phyloP scores from a whole-genome alignment of 1,140 invertebrate species.

The Magallana gigas region DNA sequence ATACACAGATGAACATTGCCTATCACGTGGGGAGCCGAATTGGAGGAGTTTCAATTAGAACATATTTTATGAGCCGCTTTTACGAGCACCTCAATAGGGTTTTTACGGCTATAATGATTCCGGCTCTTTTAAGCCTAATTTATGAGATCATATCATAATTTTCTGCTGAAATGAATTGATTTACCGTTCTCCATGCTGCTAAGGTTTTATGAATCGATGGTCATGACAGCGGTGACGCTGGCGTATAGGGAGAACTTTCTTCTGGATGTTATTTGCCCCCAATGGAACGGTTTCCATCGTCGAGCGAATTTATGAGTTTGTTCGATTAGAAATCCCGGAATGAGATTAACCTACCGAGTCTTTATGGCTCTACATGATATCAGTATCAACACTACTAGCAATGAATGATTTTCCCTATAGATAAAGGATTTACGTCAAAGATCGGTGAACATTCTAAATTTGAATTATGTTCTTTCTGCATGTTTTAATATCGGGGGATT shows the following conservation, averaged over 20 bases:
- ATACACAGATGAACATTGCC: conserved; percentile 3
- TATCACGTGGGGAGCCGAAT: conserved; percentile 18
- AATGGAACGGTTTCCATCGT: background rate
- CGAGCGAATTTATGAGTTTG: conserved; percentile 7
- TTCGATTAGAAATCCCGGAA: conserved; percentile 30
- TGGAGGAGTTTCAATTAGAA: conserved; percentile 29
- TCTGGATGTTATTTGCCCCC: conserved; percentile 2
- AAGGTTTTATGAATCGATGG: conserved; percentile 16
- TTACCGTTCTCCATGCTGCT: conserved; percentile 15
- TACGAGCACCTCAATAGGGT: conserved; percentile 11
- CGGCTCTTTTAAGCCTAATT: conserved; percentile 24
- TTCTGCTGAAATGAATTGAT: conserved; percentile 35
- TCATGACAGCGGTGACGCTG: background rate
- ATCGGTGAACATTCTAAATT: background rate
- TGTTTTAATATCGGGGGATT: background rate
- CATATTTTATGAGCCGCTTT: conserved; percentile 29
- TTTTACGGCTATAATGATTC: conserved; percentile 24
- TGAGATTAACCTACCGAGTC: background rate
- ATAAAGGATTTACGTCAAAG: background rate
- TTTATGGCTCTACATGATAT: conserved; percentile 28
- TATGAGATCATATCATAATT: conserved; percentile 34
- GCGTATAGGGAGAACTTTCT: background rate
- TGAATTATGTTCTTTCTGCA: background rate
- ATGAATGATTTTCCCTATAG: background rate
- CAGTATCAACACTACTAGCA: background rate